Conservation (phyloP, 2,113 vertebrate genomes). For the Atrichornis clamosus region DNA sequence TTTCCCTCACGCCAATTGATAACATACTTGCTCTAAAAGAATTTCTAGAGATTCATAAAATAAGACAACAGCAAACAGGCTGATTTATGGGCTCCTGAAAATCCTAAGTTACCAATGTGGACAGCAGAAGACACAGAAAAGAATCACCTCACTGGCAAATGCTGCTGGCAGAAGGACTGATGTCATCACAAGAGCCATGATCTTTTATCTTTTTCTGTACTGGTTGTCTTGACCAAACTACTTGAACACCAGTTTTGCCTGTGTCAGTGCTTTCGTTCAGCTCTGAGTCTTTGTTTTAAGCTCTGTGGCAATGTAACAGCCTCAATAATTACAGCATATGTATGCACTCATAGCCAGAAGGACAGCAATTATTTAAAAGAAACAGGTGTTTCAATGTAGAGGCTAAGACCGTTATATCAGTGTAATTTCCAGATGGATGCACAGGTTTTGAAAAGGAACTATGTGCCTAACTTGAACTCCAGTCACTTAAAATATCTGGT, state of each 20-base stretch:
- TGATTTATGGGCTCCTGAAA: not conserved
- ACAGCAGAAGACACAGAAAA: not conserved
- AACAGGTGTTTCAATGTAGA: not conserved
- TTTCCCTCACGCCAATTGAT: not conserved
- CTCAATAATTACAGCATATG: not conserved
- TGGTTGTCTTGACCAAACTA: not conserved
- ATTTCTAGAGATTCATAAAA: not conserved
- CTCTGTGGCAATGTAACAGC: not conserved
- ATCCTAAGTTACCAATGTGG: not conserved
- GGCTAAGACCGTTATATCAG: not conserved
- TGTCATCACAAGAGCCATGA: not conserved
- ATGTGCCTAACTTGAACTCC: not conserved
- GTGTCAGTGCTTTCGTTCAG: not conserved
- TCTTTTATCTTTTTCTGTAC: not conserved
- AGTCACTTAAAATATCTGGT: not conserved
- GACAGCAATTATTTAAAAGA: not conserved
- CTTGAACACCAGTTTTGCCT: not conserved
- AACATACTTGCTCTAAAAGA: not conserved
- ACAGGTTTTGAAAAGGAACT: not conserved
- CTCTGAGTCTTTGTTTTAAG: not conserved
- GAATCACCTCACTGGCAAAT: not conserved
- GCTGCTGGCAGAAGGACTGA: not conserved
- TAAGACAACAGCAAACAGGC: not conserved
- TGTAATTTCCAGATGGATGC: not conserved
- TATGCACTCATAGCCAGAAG: not conserved